Evolutionary conservation across 2,797 vertebrate genomes (phyloP), one percentile per base, ranked within the genome.

Genomic region (Hypotaenidia philippensis): DNA sequence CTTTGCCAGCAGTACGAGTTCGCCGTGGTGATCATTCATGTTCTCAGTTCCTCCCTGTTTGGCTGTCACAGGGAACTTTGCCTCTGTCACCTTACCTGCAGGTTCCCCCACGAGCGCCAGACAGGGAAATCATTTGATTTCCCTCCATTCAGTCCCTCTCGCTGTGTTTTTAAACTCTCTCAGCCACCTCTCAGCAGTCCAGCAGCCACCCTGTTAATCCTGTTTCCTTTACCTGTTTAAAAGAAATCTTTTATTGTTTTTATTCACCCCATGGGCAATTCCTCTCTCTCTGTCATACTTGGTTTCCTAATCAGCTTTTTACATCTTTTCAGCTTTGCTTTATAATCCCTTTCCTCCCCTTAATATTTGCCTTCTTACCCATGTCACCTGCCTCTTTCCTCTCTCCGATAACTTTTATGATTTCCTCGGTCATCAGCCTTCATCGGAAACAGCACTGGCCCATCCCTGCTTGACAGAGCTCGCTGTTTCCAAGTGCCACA

Each of bases 221-320:
- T 52, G 18, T 88, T 69, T 89, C 57, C 38, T 81, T 90, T 74
- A 88, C 56, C 68, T 81, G 19, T 65, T 92, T 70, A 53, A 91
- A 95, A 93, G 38, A 87, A 95, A 92, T 61, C 25, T 85, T 87
- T 60, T 83, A 60, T 57, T 93, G 74, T 88, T 95, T 95, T 93
- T 81, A 91, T 96, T 91, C 89, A 64, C 76, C 71, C 75, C 20
- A 7, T 22, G 83, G 87, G 59, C 65, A 84, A 36, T 94, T 92
- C 70, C 83, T 91, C 55, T 87, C 59, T 77, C 47, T 93, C 41
- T 93, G 83, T 91, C 83, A 71, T 96, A 87, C 94, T 96, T 96
- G 61, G 50, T 90, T 96, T 93, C 93, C 90, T 97, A 93, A 97
- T 95, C 94, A 92, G 87, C 63, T 84, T 84, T 96, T 97, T 91